A percentile compares a stretch with the other conserved stretches of the same genome.
Evolutionary conservation across 2,888 invertebrate genomes (phyloP).

Genomic region (Helleia helle): DNA sequence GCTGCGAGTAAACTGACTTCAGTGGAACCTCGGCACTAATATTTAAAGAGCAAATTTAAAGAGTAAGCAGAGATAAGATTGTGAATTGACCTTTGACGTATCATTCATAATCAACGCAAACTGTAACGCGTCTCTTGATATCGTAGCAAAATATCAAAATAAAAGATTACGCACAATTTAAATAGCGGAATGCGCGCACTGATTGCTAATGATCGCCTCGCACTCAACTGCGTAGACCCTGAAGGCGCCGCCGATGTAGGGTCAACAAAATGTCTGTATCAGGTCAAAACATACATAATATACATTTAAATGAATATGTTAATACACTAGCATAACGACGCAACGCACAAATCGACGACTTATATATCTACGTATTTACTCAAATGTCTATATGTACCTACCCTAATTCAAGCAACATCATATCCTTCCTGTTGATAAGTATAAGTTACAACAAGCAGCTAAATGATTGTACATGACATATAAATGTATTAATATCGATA

Average conservation of each 20-base stretch:
- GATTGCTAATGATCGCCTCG: slow-evolving; percentile 20
- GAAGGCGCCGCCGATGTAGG: slow-evolving; percentile 27
- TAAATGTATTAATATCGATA: too few relatives aligned
- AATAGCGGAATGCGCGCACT: slow-evolving; percentile 33
- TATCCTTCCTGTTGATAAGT: too few relatives aligned
- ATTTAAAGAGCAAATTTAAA: slow-evolving; percentile 51
- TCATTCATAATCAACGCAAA: slow-evolving; percentile 56
- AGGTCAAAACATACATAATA: slow-evolving; percentile 45
- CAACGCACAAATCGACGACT: neutral
- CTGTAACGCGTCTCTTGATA: too few relatives aligned
- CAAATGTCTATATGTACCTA: too few relatives aligned
- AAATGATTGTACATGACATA: too few relatives aligned
- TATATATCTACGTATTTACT: neutral
- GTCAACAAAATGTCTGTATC: slow-evolving; percentile 47
- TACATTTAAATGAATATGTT: slow-evolving; percentile 62
- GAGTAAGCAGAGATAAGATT: slow-evolving; percentile 48
- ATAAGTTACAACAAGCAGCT: too few relatives aligned
- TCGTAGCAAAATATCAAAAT: slow-evolving; percentile 49
- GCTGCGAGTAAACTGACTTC: slow-evolving; percentile 62
- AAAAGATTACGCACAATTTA: slow-evolving; percentile 44
- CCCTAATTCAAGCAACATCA: too few relatives aligned
- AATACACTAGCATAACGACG: slow-evolving; percentile 29
- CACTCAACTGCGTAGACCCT: slow-evolving; percentile 31
- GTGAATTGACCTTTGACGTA: slow-evolving; percentile 60
- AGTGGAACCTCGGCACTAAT: slow-evolving; percentile 61